phyloP scores from a whole-genome alignment of 2,797 vertebrate species.

The Discoglossus pictus region DNA sequence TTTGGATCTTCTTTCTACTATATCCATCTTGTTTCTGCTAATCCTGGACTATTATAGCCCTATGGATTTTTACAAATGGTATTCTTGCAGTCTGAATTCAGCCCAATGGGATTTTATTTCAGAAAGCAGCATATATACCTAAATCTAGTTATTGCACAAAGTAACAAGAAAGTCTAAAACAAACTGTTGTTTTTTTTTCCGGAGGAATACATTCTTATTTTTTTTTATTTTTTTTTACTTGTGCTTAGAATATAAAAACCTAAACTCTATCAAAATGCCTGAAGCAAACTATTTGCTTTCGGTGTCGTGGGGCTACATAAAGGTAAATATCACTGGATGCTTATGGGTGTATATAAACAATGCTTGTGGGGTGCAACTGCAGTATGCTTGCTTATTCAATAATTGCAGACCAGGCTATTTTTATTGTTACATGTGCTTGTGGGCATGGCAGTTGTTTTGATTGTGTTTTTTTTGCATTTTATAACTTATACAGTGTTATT shows the following conservation, averaged over 20 bases:
- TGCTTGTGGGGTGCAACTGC: too few relatives aligned
- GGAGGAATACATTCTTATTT: conserved; percentile 55
- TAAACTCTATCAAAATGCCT: conserved; percentile 87
- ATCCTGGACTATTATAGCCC: conserved; percentile 59
- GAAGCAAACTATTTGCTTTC: conserved; percentile 95
- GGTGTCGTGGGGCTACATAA: conserved; percentile 98
- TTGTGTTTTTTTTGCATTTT: too few relatives aligned
- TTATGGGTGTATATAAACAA: too few relatives aligned
- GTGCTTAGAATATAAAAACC: conserved; percentile 54
- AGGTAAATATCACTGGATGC: conserved; percentile 78
- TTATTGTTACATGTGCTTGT: too few relatives aligned
- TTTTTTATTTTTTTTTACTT: conserved; percentile 27
- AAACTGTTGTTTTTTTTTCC: conserved; percentile 46
- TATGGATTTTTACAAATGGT: conserved; percentile 70
- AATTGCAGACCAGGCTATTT: too few relatives aligned
- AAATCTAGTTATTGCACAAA: conserved; percentile 59
- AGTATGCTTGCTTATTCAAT: too few relatives aligned
- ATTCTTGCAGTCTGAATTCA: conserved; percentile 61
- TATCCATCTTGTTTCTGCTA: conserved; percentile 58
- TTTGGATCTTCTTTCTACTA: conserved; percentile 63
- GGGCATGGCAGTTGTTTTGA: too few relatives aligned
- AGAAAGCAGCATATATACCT: conserved; percentile 61
- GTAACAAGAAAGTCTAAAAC: conserved; percentile 51
- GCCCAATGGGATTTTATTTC: conserved; percentile 61
- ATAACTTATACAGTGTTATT: too few relatives aligned